A percentile compares a stretch with the other conserved stretches of the same genome.
Evolutionary conservation across 2,113 vertebrate species (phyloP).

Genomic region (Corydoras maculifer): DNA sequence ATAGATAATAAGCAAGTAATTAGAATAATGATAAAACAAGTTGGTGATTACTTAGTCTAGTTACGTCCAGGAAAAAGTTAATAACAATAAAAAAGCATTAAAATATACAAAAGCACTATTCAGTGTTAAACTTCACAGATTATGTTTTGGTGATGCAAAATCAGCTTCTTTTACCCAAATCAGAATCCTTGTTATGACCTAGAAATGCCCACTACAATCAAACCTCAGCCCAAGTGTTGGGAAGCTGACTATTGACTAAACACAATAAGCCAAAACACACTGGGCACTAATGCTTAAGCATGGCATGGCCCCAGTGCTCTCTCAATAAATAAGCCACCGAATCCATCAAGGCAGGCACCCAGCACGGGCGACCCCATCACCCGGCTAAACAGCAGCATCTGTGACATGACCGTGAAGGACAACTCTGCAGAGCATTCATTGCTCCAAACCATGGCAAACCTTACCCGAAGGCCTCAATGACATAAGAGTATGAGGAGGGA

Average conservation of each 20-base stretch:
- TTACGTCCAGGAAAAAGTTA: no score
- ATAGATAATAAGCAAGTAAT: no score
- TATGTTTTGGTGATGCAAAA: neutral
- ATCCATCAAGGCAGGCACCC: constrained; percentile 23
- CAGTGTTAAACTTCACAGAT: no score
- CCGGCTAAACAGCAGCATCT: constrained; percentile 46
- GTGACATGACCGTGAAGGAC: constrained; percentile 26
- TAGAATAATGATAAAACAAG: no score
- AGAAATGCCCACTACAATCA: constrained; percentile 13
- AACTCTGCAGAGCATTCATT: constrained; percentile 44
- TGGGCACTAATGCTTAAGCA: constrained; percentile 25
- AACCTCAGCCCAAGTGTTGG: constrained; percentile 4
- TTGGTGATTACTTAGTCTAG: no score
- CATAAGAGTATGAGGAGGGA: constrained; percentile 79
- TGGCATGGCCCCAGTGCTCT: constrained; percentile 23
- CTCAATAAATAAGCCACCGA: constrained; percentile 25
- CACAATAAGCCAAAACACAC: constrained; percentile 29
- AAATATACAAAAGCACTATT: no score
- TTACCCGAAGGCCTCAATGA: constrained; percentile 98
- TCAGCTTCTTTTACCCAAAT: neutral
- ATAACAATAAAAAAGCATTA: no score
- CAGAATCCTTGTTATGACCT: constrained; percentile 1
- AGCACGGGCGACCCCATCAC: constrained; percentile 11
- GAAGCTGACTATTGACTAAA: constrained; percentile 20
- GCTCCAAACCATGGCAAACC: constrained; percentile 51